phyloP scores from a whole-genome alignment of 2,797 vertebrate species.

The Tangara arthus region DNA sequence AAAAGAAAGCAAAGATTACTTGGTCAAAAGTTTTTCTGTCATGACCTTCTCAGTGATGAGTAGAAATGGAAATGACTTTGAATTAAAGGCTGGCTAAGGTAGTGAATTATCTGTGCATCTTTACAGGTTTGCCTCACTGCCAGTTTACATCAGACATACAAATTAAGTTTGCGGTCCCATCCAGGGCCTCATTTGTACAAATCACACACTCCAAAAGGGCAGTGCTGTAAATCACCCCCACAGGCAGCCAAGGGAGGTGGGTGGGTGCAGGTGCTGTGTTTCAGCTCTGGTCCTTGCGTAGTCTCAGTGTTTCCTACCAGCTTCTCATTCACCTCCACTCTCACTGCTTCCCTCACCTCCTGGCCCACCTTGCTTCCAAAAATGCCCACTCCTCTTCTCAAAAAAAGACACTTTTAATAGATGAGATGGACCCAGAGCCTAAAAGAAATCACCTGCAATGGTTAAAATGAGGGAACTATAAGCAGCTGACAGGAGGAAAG shows the following conservation, averaged over 20 bases:
- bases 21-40: background rate
- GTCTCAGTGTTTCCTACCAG: background rate
- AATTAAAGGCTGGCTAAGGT: background rate
- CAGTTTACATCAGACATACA: background rate
- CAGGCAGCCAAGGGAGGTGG: background rate
- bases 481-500: background rate
- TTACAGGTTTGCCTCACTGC: background rate
- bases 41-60: background rate
- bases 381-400: background rate
- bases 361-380: background rate
- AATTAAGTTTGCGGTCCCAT: background rate
- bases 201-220: background rate
- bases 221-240: background rate
- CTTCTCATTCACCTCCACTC: background rate
- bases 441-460: background rate
- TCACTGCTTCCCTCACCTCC: background rate
- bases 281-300: background rate
- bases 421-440: background rate
- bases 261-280: background rate
- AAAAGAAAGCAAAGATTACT: background rate
- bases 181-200: background rate
- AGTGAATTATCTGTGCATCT: background rate
- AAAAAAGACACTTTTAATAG: background rate
- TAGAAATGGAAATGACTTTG: background rate
- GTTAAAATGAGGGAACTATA: background rate